Base-by-base conservation (phyloP, 1,140 invertebrate species). In the Sarcophaga peregrina region DNA sequence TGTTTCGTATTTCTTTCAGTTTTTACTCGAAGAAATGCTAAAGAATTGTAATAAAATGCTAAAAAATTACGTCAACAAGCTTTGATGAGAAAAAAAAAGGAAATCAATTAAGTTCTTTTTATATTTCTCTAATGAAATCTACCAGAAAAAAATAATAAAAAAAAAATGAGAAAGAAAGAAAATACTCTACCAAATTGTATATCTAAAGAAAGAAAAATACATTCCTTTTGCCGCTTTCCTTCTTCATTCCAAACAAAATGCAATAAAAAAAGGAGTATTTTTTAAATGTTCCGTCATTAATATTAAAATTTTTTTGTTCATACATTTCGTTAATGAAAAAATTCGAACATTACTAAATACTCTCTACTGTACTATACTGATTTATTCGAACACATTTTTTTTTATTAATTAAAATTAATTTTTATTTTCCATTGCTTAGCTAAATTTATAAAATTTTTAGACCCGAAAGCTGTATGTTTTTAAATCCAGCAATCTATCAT, bases 31-130 rank as follows among this genome's bases (percentile, higher is more conserved):
- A 68, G 20, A 11, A 17, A 83, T 54, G 25, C 72, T 82, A 84
- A 58, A 82, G 86, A 87, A 89, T 89, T 89, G 88, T 88, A 89
- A 89, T 89, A 88, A 89, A 89, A 89, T 89, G 88, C 88, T 87
- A 89, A 89, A 89, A 86, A 89, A 89, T 88, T 88, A 86, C 86
- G 85, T 83, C 47, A 76, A 78, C 47, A 17, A 20, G 47, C 25
- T 85, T 86, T 84, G 83, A 84, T 85, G 46, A 68, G 62, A 15
- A 54, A 73, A 68, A 68, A 81, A 82, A 82, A 73, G 46, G 62
- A 82, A 73, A 82, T 50, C 62, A 73, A 82, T 62, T 72, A 48
- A 72, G 46, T 82, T 82, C 45, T 25, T 58, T 37, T 54, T 85
- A 82, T 85, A 85, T 84, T 86, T 86, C 85, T 82, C 73, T 15